Evolutionary conservation across 2,113 vertebrate genomes (phyloP).

Genomic region (Boulengeromyrus knoepffleri): DNA sequence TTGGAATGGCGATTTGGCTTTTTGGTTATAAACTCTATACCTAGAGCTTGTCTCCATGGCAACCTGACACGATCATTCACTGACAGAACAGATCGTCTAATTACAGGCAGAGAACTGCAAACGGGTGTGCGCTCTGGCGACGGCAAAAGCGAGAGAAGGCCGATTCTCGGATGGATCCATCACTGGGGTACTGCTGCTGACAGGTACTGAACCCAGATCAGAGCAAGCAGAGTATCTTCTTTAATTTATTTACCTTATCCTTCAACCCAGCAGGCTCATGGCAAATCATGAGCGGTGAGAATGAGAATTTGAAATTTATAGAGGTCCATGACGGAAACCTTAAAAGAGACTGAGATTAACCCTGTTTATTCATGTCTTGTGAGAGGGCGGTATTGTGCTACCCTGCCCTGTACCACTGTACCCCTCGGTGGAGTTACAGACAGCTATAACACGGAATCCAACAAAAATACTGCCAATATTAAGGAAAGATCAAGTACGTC

Average conservation of each 20-base stretch:
- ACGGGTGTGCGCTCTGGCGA: not conserved
- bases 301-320: not conserved
- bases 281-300: not conserved
- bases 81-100: slow-evolving; percentile 10
- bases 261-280: not conserved
- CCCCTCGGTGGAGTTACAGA: not conserved
- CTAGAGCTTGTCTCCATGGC: not conserved
- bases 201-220: not conserved
- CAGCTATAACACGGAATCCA: not conserved
- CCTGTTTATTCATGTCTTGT: not conserved
- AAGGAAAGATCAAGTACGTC: not conserved
- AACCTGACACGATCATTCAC: slow-evolving; percentile 4
- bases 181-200: not conserved
- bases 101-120: not conserved
- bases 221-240: not conserved
- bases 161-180: not conserved
- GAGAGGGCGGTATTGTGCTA: not conserved
- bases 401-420: not conserved
- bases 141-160: not conserved
- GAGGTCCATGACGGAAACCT: not conserved
- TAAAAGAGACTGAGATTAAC: not conserved
- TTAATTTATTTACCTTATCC: not conserved
- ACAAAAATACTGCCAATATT: not conserved
- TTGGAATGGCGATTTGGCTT: not conserved
- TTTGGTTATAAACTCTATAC: not conserved